Conservation (phyloP, 1,140 invertebrate species). For the Drosophila parabipectinata region DNA sequence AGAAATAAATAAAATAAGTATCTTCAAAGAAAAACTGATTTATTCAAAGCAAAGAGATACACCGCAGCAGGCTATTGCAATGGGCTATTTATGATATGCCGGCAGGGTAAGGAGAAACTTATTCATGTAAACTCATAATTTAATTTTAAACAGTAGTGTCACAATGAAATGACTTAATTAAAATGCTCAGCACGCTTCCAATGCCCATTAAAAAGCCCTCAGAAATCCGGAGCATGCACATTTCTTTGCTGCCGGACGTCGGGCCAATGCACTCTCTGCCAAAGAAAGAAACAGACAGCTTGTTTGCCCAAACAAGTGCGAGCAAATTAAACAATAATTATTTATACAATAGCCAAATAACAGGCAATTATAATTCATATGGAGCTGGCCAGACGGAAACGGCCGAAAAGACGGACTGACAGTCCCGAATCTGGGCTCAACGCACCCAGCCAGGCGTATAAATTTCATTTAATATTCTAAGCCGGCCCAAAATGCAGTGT, state of each 20-base stretch:
- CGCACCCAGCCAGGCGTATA: conserved; percentile 51
- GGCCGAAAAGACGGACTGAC: neutral
- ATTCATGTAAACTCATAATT: conserved; percentile 28
- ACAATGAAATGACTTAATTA: conserved; percentile 39
- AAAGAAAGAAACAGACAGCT: conserved; percentile 53
- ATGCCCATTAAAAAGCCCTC: conserved; percentile 62
- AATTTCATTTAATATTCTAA: conserved; percentile 74
- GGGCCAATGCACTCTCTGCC: conserved; percentile 49
- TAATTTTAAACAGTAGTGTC: conserved; percentile 9
- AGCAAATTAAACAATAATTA: conserved; percentile 79
- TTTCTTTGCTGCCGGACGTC: conserved; percentile 19
- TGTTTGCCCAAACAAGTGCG: conserved; percentile 52
- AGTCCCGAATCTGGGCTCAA: conserved; percentile 22
- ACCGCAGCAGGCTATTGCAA: neutral
- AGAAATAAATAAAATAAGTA: neutral
- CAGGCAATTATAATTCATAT: conserved; percentile 61
- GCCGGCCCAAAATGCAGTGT: conserved; percentile 14
- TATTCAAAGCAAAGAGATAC: conserved; percentile 7
- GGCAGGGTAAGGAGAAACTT: conserved; percentile 26
- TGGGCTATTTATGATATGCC: conserved; percentile 60
- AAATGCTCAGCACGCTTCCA: conserved; percentile 39
- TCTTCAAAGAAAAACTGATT: neutral
- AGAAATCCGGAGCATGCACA: conserved; percentile 53
- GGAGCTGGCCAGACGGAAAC: conserved; percentile 50
- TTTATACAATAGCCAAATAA: conserved; percentile 65